Base-by-base conservation (phyloP, 2,113 vertebrate species). In the Psophia crepitans region DNA sequence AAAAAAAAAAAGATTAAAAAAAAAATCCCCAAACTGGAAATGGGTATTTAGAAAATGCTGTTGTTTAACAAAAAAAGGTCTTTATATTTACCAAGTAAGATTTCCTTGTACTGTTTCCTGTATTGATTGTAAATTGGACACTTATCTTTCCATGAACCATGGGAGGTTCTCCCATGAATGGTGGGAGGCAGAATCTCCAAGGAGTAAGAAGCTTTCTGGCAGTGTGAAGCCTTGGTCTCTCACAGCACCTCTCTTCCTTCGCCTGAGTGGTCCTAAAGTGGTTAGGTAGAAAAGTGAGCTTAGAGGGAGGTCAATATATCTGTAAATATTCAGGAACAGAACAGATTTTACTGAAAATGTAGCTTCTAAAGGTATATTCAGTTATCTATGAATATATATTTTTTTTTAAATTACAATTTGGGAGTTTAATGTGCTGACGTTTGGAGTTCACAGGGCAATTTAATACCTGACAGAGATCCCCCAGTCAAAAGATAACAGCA, bases 41-140 rank as follows among this genome's bases (percentile, higher is more conserved):
- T 30, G 6, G 44, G 19, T 8, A 33, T 18, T 53, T 22, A 0
- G 2, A 35, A 74, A 76, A 54, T 24, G 6, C 0, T 2, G 2
- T 20, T 0, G 1, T 54, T 56, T 19, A 17, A n/a, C n/a, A n/a
- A 28, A 73, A 64, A 83, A 41, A 2, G 0, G 1, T 37, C 10
- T 37, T 35, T 27, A 4, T 70, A 39, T 71, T 37, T 77, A 41
- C n/a, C 8, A 35, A 22, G 5, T 32, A 14, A 63, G 4, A 33
- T 26, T 0, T 75, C 32, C 12, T 75, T 54, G 6, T 28, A 19
- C 2, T 37, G 8, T 73, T 43, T 33, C 18, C 11, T 61, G 7
- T 11, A 43, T 15, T 1, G 2, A 6, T 12, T 43, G 5, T 17
- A 74, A 30, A 28, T 2, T 46, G 22, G 43, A 33, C 68, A 1